phyloP scores from a whole-genome alignment of 1,140 invertebrate species.

The Aphaenogaster rudis region DNA sequence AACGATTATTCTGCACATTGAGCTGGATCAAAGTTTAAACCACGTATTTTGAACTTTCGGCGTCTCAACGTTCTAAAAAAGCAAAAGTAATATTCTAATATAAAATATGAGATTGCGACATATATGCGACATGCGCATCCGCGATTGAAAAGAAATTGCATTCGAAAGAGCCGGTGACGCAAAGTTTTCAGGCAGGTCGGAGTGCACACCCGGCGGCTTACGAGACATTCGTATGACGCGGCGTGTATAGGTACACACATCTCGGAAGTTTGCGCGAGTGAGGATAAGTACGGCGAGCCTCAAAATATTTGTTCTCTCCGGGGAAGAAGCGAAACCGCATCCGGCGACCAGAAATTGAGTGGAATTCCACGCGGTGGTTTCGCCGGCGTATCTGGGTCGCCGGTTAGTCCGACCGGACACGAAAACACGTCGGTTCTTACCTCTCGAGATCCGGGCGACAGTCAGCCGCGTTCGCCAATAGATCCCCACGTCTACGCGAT shows the following conservation, averaged over 20 bases:
- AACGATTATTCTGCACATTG: not conserved
- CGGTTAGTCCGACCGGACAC: slow-evolving; percentile 27
- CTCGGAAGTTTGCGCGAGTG: slow-evolving; percentile 26
- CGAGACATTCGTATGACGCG: slow-evolving; percentile 22
- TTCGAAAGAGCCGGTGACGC: not conserved
- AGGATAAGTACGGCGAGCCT: slow-evolving; percentile 31
- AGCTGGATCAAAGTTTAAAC: not conserved
- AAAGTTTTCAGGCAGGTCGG: slow-evolving; percentile 29
- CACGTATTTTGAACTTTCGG: not conserved
- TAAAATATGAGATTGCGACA: slow-evolving; percentile 5
- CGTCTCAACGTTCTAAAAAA: not conserved
- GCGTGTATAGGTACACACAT: slow-evolving; percentile 5
- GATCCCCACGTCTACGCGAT: slow-evolving; percentile 36
- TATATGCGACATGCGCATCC: not conserved
- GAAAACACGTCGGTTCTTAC: slow-evolving; percentile 66
- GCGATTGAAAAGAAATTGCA: slow-evolving; percentile 24
- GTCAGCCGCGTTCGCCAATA: slow-evolving; percentile 44
- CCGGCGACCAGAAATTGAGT: slow-evolving; percentile 56
- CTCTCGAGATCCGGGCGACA: slow-evolving; percentile 45
- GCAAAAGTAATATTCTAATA: not conserved
- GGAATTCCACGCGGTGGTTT: slow-evolving; percentile 65
- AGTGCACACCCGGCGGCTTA: slow-evolving; percentile 29
- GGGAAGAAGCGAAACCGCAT: slow-evolving; percentile 38
- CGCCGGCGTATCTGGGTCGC: slow-evolving; percentile 65
- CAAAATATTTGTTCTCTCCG: slow-evolving; percentile 67